Base-by-base conservation (phyloP, 2,797 vertebrate species). In the Toxotes lorentzi region DNA sequence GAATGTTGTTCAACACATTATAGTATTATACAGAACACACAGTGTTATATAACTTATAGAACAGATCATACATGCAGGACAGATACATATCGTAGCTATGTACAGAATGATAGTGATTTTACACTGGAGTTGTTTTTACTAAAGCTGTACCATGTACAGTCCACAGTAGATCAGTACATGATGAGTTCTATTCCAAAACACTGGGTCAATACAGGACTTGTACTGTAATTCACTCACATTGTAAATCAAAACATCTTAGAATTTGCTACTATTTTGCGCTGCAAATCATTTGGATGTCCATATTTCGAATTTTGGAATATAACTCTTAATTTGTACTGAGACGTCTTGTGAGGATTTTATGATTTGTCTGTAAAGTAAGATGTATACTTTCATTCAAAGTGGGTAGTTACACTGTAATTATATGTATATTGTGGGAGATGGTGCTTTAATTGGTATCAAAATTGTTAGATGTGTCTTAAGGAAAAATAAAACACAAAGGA, bases 41-140 rank as follows among this genome's bases (percentile, higher is more conserved):
- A 30, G 27, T 30, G 27, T 30, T 30, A 30, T 59, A n/a, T 59
- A 35, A 57, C 41, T 72, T 40, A 27, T 27, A 30, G 1, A 30
- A 57, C 40, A 41, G 16, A 59, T 6, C 30, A 65, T 24, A 57
- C 27, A 65, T n/a, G 47, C 50, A 59, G 67, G 45, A 43, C 61
- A 43, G n/a, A 16, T 13, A 14, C 16, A 32, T 63, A 50, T 11
- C 30, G 27, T 12, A 48, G 41, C 24, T 62, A 34, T 78, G 65
- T 81, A 62, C 48, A 72, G 57, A 60, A 30, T 34, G 63, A 75
- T 82, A 81, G 73, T 78, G 69, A 62, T 17, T 73, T 86, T 71
- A 87, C 86, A 89, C 84, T 90, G 87, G 86, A 89, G 59, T 56
- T 72, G 45, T 67, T 76, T 70, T 61, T 72, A 53, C 27, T 72